A percentile compares a stretch with the other conserved stretches of the same genome.
Conservation (phyloP, 2,888 invertebrate genomes). For the Cabera pusaria region DNA sequence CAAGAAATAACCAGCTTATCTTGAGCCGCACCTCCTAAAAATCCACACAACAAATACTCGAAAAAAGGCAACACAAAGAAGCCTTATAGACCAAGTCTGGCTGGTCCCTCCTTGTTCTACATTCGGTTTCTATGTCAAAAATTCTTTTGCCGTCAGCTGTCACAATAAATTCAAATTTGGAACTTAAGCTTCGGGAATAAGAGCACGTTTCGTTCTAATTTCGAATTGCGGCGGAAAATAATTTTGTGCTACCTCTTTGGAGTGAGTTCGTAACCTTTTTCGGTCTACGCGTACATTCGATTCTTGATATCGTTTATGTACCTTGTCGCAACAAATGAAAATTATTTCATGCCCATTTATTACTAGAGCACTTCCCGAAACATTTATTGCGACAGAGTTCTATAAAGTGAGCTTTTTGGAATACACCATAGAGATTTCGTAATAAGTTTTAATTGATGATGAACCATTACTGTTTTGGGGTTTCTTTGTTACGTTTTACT, state of each 20-base stretch:
- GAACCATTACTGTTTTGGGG: constrained; percentile 40
- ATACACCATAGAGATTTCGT: constrained; percentile 41
- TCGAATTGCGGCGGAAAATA: constrained; percentile 17
- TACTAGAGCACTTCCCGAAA: too few relatives aligned
- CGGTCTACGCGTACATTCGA: constrained; percentile 13
- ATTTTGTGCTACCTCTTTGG: constrained; percentile 18
- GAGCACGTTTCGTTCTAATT: constrained; percentile 27
- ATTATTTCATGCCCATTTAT: too few relatives aligned
- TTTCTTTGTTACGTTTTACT: constrained; percentile 27
- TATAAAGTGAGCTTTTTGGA: constrained; percentile 19
- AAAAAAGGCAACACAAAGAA: constrained; percentile 61
- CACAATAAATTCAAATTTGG: constrained; percentile 53
- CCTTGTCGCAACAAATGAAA: constrained; percentile 11
- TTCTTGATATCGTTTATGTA: constrained; percentile 9
- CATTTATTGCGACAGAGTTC: constrained; percentile 12
- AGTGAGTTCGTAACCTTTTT: constrained; percentile 25
- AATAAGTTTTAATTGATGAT: constrained; percentile 60
- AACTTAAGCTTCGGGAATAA: constrained; percentile 43
- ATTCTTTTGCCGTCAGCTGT: constrained; percentile 45
- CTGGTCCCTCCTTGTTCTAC: constrained; percentile 52
- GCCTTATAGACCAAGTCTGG: constrained; percentile 44
- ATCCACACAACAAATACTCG: constrained; percentile 36
- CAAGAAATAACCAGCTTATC: constrained; percentile 49
- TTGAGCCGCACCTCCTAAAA: constrained; percentile 47
- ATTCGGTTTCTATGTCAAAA: constrained; percentile 48